Percentiles rank a stretch among this genome's conserved stretches.
phyloP scores from a whole-genome alignment of 2,888 invertebrate genomes.

The Lycocerus yunnanus region DNA sequence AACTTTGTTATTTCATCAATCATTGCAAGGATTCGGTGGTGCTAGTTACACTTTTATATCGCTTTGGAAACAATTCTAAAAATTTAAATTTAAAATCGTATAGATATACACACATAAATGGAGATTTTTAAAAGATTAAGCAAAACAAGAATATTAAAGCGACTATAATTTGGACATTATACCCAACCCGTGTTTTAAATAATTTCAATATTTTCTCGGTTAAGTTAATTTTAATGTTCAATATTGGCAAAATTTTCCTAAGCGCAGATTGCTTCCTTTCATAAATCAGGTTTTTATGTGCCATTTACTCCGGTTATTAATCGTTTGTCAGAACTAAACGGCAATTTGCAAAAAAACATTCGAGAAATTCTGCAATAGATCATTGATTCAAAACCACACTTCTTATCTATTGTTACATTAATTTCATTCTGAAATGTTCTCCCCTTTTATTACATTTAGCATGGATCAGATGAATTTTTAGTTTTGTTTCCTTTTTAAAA shows the following conservation, averaged over 20 bases:
- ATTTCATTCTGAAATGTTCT: conserved; percentile 22
- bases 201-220: conserved; percentile 49
- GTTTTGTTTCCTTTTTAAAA: conserved; percentile 5
- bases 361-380: conserved; percentile 43
- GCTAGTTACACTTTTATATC: background rate
- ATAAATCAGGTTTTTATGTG: conserved; percentile 56
- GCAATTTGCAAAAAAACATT: conserved; percentile 47
- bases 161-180: conserved; percentile 4
- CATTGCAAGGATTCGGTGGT: conserved; percentile 28
- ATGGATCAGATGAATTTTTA: background rate
- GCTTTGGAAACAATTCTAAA: background rate
- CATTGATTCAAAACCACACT: conserved; percentile 42
- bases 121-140: background rate
- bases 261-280: conserved; percentile 47
- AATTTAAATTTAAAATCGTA: background rate
- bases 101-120: background rate
- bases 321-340: conserved; percentile 51
- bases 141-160: background rate
- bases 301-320: conserved; percentile 55
- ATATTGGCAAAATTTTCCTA: conserved; percentile 48
- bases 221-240: conserved; percentile 52
- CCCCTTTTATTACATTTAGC: conserved; percentile 19
- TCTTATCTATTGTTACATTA: conserved; percentile 35
- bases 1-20: conserved; percentile 41
- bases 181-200: conserved; percentile 40